Conservation (phyloP, 2,888 invertebrate genomes). For the Pheosia gnoma region DNA sequence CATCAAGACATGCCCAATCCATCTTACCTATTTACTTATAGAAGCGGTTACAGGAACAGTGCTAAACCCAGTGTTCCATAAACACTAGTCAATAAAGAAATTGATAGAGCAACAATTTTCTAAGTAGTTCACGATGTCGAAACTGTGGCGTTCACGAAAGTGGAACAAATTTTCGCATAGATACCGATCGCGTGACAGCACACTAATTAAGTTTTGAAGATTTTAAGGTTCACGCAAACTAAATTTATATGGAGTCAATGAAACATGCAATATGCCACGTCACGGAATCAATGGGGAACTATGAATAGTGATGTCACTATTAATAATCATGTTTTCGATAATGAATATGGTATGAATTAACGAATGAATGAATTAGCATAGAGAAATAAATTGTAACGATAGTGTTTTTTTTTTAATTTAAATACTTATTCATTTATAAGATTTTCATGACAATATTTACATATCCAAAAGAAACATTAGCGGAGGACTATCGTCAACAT, state of each 20-base stretch:
- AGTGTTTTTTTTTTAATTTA: too few relatives aligned
- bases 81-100: not conserved
- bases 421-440: too few relatives aligned
- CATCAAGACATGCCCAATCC: too few relatives aligned
- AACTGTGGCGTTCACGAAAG: slow-evolving; percentile 12
- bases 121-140: slow-evolving; percentile 11
- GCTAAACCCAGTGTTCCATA: not conserved
- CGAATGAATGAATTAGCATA: not conserved
- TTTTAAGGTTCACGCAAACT: slow-evolving; percentile 34
- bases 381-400: not conserved
- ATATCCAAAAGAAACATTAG: not conserved
- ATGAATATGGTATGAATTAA: not conserved
- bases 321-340: not conserved
- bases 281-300: slow-evolving; percentile 16
- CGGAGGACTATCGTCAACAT: not conserved
- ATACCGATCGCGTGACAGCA: slow-evolving; percentile 31
- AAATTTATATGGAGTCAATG: slow-evolving; percentile 20
- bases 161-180: slow-evolving; percentile 17
- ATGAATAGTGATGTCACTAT: slow-evolving; percentile 6
- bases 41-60: too few relatives aligned
- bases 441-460: too few relatives aligned
- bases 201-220: slow-evolving; percentile 36
- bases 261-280: slow-evolving; percentile 27
- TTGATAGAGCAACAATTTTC: not conserved
- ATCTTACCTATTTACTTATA: too few relatives aligned